Evolutionary conservation across 2,113 vertebrate species (phyloP), one percentile per base, ranked within the genome.

Genomic region (Protobothrops flavoviridis): DNA sequence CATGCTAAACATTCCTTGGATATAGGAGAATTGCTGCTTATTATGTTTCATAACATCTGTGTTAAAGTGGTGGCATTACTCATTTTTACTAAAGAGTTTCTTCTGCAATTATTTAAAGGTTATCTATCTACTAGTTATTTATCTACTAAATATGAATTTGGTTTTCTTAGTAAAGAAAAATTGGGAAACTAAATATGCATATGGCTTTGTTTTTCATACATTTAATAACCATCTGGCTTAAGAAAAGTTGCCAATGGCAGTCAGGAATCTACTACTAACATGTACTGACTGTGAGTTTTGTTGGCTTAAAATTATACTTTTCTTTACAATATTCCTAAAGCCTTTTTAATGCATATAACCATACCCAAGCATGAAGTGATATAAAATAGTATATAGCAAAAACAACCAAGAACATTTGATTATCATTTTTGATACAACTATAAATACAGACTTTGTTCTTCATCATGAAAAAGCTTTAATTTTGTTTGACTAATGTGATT

Each of bases 401-500:
- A 86, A 55, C 13, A 11, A 57, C n/a, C 57, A 86, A 85, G 53
- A 57, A 59, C 39, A 59, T 59, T 53, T 86, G 55, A 59, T 56
- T 56, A 91, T 86, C 86, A 56, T 85, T 91, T 59, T 59, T 86
- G 57, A 57, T 91, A 81, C 53, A 57, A 87, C 55, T 91, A 48
- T 91, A 57, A 86, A 91, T 59, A 23, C 55, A 86, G 53, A 86
- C 91, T 45, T 91, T 48, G 56, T 56, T 87, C 81, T 59, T 87
- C 91, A 59, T 86, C 26, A 43, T 48, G 53, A 87, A 59, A 91
- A 86, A 91, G 53, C 81, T 91, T 43, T 91, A 91, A 91, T 91
- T 86, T 56, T n/a, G 53, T 86, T 48, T 91, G 91, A 59, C 48
- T 86, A 86, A 48, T 86, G 85, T 59, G 91, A 91, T 91, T 91